Evolutionary conservation across 2,888 invertebrate species (phyloP), one percentile per base, ranked within the genome.

Genomic region (Drosophila melanosoma): DNA sequence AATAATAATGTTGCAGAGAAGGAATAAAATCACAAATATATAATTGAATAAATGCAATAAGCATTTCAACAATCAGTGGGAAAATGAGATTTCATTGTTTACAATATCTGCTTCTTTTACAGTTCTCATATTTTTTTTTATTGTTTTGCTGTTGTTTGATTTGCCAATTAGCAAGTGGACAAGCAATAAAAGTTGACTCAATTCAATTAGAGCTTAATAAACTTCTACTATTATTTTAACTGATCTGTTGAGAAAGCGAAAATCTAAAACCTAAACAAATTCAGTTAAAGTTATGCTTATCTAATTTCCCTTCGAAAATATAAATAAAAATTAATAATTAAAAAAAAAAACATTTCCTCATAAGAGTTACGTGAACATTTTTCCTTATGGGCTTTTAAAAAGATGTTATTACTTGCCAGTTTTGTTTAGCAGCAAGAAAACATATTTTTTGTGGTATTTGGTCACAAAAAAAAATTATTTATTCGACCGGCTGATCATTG

Each of bases 111-210:
- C 8, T 4, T 20, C 20, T 20, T 12, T 23, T 15, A 26, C 4
- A 15, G 15, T 52, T 52, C 52, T 20, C 10, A 20, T 10, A 20
- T 29, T 3, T 26, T 12, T n/a, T 12, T 35, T 3, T 33, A 59
- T 35, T 29, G 38, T 56, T 26, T 64, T 58, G 32, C 48, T 45
- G 32, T 54, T 52, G 26, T 33, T 29, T n/a, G 23, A 40, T 20
- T 29, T 70, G 79, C 53, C 65, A 83, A 83, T 83, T 85, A 85
- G 67, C 82, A 75, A 42, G 53, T 66, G 56, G 36, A 23, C 33
- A 69, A 38, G 17, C n/a, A 61, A 40, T 51, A 52, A 52, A 68
- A 61, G 40, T 53, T 66, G 71, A 75, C 60, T 64, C 15, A 59
- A 66, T 35, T 67, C 56, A 79, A 65, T 79, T 66, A 67, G 79